A percentile compares a stretch with the other conserved stretches of the same genome.
These are phyloP conservation scores for Forbesichthys agassizii DNA, from an alignment of 2,113 vertebrate genomes.

Conservation along the genomic window DNA sequence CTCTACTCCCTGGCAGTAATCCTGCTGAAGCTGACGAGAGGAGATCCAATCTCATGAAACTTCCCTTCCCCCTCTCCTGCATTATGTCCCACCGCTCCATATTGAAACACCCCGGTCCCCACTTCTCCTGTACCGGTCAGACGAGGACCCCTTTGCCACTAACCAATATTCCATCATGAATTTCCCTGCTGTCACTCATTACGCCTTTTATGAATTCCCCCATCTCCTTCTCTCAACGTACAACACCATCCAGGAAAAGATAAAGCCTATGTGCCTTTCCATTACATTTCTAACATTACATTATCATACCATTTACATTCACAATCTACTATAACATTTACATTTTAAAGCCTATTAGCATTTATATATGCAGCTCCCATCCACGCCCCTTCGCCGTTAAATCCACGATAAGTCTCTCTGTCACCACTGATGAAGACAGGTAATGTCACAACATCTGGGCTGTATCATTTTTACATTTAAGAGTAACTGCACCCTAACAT, in stretches of 20 bases:
- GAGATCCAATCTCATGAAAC: too few relatives aligned
- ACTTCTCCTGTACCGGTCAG: too few relatives aligned
- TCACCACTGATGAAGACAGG: background rate
- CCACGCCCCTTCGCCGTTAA: background rate
- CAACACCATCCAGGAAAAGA: background rate
- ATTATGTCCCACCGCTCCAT: too few relatives aligned
- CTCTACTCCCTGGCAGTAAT: background rate
- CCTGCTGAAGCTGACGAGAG: too few relatives aligned
- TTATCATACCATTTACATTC: conserved; percentile 19
- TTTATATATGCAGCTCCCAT: background rate
- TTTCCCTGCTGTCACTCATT: conserved; percentile 16
- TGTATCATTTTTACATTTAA: too few relatives aligned
- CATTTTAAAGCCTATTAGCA: background rate
- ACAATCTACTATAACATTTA: background rate
- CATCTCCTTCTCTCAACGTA: background rate
- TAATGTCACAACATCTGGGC: background rate
- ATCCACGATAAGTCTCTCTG: background rate
- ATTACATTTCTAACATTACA: background rate
- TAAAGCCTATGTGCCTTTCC: background rate
- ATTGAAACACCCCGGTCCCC: too few relatives aligned
- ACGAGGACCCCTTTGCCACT: background rate
- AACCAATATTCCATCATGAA: background rate
- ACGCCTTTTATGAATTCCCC: background rate
- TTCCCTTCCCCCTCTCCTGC: background rate
- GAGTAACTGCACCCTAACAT: too few relatives aligned